Base-by-base conservation (phyloP, 2,797 vertebrate genomes). In the Cyprinella venusta region DNA sequence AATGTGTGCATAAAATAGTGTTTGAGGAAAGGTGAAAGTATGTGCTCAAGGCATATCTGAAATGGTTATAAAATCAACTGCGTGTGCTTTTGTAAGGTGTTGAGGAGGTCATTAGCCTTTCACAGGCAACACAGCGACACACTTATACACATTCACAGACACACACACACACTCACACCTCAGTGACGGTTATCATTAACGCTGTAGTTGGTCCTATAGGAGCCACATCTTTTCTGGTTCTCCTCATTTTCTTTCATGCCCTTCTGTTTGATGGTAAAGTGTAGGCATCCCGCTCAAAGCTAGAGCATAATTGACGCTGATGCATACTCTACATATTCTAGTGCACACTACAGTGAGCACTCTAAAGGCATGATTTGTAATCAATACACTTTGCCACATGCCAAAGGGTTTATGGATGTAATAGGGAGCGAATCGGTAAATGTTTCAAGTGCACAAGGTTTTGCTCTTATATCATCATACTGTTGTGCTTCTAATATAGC, bases 301-400 rank as follows among this genome's bases (percentile, higher is more conserved):
- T 45, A 42, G 18, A 59, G 54, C 50, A 40, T 67, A 8, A 54
- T 10, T 68, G 33, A 80, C 54, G 48, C 80, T 45, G 80, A 63
- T 82, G 72, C 86, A 85, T 85, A 85, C 88, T 89, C 85, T 80
- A 45, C 90, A 90, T 87, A 91, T 72, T 72, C 24, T 48, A 64
- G 63, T 65, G 63, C 36, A 59, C 65, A 72, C 67, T 72, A 12
- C 24, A 70, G 52, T 42, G 81, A 67, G 45, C 36, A 36, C 64
- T 69, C 24, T 56, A 36, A 52, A 69, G 74, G 52, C 18, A 19
- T 56, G 64, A 36, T 76, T 48, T 61, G 50, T 56, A 76, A 77
- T 83, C 64, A 59, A 15, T 69, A 69, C 18, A 64, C 59, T 26
- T n/a, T n/a, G 30, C 5, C 8, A 74, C 3, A 6, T 72, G 42